phyloP scores from a whole-genome alignment of 2,113 vertebrate genomes.

The Dicrurus megarhynchus region DNA sequence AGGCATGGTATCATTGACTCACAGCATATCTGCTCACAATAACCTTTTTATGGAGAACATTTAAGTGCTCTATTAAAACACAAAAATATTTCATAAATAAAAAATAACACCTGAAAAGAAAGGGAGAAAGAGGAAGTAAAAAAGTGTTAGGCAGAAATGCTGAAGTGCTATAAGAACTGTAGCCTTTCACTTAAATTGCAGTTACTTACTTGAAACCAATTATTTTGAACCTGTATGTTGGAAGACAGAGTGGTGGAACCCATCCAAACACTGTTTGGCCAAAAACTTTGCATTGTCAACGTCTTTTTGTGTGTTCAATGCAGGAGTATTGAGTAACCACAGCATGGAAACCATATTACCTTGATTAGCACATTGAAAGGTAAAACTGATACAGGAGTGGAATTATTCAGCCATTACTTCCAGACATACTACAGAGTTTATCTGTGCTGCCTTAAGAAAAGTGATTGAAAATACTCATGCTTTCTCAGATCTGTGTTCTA shows the following conservation, averaged over 20 bases:
- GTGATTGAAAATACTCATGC: not conserved
- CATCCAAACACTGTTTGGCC: not conserved
- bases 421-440: not conserved
- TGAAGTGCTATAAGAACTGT: not conserved
- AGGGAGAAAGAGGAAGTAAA: not conserved
- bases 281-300: not conserved
- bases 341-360: not conserved
- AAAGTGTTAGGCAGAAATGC: not conserved
- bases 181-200: not conserved
- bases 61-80: conserved; percentile 28
- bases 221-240: not conserved
- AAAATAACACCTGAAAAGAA: not conserved
- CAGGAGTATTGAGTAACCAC: not conserved
- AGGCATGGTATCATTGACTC: conserved; percentile 4
- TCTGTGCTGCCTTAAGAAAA: not conserved
- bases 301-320: not conserved
- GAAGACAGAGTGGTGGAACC: not conserved
- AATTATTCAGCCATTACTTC: not conserved
- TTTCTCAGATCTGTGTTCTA: not conserved
- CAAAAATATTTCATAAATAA: not conserved
- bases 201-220: not conserved
- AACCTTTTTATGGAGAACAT: not conserved
- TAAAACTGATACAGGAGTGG: not conserved
- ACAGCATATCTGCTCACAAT: conserved; percentile 6
- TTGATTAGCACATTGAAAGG: not conserved